phyloP scores from a whole-genome alignment of 2,113 vertebrate species.

The Kryptolebias marmoratus region DNA sequence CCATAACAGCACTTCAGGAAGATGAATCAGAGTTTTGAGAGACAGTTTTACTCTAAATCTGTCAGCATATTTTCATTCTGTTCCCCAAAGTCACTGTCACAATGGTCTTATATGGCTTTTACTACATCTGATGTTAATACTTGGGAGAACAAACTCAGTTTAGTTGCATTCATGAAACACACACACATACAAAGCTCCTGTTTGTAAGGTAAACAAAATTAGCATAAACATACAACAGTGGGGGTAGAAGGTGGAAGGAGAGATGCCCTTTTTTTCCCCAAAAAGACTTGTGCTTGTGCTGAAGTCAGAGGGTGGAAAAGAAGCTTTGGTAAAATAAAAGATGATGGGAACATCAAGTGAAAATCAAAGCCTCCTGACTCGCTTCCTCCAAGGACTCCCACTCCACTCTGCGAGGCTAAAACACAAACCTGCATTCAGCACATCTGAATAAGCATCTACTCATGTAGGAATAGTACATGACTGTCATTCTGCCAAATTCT shows the following conservation, averaged over 20 bases:
- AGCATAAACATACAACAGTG: slow-evolving; percentile 40
- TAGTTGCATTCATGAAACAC: slow-evolving; percentile 17
- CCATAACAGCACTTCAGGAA: too few relatives aligned
- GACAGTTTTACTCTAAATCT: too few relatives aligned
- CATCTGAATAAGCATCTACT: slow-evolving; percentile 31
- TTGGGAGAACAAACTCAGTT: background rate
- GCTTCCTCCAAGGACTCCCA: slow-evolving; percentile 33
- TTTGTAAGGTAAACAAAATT: slow-evolving; percentile 48
- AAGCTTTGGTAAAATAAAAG: slow-evolving; percentile 43
- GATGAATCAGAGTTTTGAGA: too few relatives aligned
- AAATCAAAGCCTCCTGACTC: slow-evolving; percentile 51
- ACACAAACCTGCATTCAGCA: slow-evolving; percentile 18
- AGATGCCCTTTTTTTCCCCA: slow-evolving; percentile 43
- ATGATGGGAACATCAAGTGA: slow-evolving; percentile 52
- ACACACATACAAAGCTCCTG: slow-evolving; percentile 19
- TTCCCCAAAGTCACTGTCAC: too few relatives aligned
- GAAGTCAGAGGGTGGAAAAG: slow-evolving; percentile 35
- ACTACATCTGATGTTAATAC: too few relatives aligned
- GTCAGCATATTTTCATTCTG: too few relatives aligned
- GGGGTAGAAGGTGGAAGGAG: slow-evolving; percentile 15
- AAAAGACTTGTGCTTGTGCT: slow-evolving; percentile 11
- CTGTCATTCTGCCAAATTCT: slow-evolving; percentile 41
- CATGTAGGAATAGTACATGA: slow-evolving; percentile 10
- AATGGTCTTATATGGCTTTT: too few relatives aligned
- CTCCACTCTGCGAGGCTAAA: slow-evolving; percentile 44